Percentiles rank a stretch among this genome's conserved stretches.
These are phyloP conservation scores for Caenorhabditis sp. DNA, from an alignment of 2,888 invertebrate species.

Conservation along the genomic window DNA sequence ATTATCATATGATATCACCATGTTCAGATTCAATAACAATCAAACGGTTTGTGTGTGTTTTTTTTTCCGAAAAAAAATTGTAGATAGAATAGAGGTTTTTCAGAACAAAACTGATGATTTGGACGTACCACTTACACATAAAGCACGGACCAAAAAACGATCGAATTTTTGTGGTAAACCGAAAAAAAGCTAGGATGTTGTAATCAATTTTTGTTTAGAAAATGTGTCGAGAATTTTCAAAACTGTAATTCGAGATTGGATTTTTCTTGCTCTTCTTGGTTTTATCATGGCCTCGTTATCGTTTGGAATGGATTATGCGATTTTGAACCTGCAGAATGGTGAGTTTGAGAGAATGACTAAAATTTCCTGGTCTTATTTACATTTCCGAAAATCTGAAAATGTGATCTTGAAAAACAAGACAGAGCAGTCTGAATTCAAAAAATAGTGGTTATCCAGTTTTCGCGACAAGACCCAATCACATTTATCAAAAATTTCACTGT, in stretches of 20 bases:
- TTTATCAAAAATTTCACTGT: too few species aligned
- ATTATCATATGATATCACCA: background rate
- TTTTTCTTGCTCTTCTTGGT: constrained; percentile 73
- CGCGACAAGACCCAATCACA: too few species aligned
- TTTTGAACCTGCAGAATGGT: constrained; percentile 59
- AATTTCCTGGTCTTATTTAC: too few species aligned
- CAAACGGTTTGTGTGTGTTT: background rate
- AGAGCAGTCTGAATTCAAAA: background rate
- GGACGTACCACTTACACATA: background rate
- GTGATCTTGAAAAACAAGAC: background rate
- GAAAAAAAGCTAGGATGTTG: background rate
- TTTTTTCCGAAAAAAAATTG: background rate
- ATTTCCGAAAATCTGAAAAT: background rate
- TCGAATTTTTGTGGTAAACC: background rate
- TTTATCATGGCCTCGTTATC: constrained; percentile 72
- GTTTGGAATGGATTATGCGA: constrained; percentile 61
- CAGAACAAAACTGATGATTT: background rate
- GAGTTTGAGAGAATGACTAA: too few species aligned
- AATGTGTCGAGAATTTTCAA: constrained; percentile 17
- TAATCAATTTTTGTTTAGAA: background rate
- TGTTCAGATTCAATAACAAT: background rate
- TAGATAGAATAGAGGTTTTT: background rate
- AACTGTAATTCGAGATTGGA: constrained; percentile 71
- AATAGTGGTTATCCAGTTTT: background rate
- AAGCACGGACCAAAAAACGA: background rate